Percentiles rank a stretch among this genome's conserved stretches.
Evolutionary conservation across 2,797 vertebrate species (phyloP).

Genomic region (Melanotaenia maccullochi): DNA sequence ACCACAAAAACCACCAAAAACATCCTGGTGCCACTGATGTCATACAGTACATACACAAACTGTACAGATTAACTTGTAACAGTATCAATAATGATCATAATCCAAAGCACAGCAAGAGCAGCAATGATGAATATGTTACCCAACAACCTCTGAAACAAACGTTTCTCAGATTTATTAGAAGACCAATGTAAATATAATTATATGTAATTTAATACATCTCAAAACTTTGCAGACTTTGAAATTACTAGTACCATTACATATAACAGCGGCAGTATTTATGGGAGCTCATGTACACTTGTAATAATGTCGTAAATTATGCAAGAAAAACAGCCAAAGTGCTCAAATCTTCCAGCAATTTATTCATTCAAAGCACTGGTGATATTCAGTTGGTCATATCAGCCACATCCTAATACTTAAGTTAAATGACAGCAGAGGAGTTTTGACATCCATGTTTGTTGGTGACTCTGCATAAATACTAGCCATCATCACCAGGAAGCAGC

Average conservation of each 20-base stretch:
- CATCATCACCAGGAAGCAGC: not conserved
- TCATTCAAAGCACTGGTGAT: too few species aligned
- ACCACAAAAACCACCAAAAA: too few species aligned
- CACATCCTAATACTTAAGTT: not conserved
- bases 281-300: not conserved
- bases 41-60: not conserved
- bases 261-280: not conserved
- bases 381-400: not conserved
- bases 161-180: not conserved
- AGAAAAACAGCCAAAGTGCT: not conserved
- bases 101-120: slow-evolving; percentile 22
- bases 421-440: slow-evolving; percentile 42
- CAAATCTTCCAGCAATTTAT: not conserved
- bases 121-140: slow-evolving; percentile 3
- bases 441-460: slow-evolving; percentile 51
- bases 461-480: slow-evolving; percentile 40
- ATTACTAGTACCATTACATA: not conserved
- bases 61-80: slow-evolving; percentile 26
- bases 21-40: not conserved
- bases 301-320: not conserved
- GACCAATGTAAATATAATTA: not conserved
- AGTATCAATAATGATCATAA: not conserved
- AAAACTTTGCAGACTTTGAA: not conserved
- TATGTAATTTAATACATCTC: not conserved
- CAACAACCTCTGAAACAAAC: slow-evolving; percentile 26